Evolutionary conservation across 2,113 vertebrate genomes (phyloP), one percentile per base, ranked within the genome.

Genomic region (Lamprologus speciosus): DNA sequence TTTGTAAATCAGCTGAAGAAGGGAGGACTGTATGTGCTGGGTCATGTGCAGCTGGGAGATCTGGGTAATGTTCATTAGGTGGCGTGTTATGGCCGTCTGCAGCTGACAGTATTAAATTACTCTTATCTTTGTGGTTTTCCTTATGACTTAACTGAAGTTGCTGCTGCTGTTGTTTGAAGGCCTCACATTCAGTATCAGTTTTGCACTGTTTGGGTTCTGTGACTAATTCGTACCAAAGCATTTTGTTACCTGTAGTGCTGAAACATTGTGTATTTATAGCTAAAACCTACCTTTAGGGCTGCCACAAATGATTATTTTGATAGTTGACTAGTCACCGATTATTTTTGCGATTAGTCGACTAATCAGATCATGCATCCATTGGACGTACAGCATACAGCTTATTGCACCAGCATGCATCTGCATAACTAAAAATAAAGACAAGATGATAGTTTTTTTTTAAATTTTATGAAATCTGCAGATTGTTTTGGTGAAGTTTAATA

Each of bases 1-100:
- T 97, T 97, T 51, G 95, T 97, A 82, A 97, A 97, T 93, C 96
- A 97, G 95, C 87, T 97, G 82, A 97, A 97, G 94, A 97, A 97
- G 89, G 97, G 97, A 9, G 97, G 97, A 3, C 95, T 97, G 37
- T 97, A 91, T 19, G 96, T 97, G 47, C 57, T 97, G 92, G 97
- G 97, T 47, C 97, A 97, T 5, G 97, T 97, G 81, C 96, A 97
- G 95, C 94, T 97, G 57, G 97, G 97, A 84, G 96, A 97, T 92
- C 95, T 97, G 88, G 97, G 97, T 97, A 95, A 95, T 86, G 26
- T 4, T 57, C 21, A 31, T 28, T 47, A 19, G 50, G 31, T 55
- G 54, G 53, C 84, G 26, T 90, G 60, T 35, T 37, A 6, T 12
- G 79, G 63, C 79, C 50, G 57, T 86, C 55, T 85, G 84, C 84